Evolutionary conservation across 1,140 invertebrate genomes (phyloP).

Genomic region (Drosophila chauvacae): DNA sequence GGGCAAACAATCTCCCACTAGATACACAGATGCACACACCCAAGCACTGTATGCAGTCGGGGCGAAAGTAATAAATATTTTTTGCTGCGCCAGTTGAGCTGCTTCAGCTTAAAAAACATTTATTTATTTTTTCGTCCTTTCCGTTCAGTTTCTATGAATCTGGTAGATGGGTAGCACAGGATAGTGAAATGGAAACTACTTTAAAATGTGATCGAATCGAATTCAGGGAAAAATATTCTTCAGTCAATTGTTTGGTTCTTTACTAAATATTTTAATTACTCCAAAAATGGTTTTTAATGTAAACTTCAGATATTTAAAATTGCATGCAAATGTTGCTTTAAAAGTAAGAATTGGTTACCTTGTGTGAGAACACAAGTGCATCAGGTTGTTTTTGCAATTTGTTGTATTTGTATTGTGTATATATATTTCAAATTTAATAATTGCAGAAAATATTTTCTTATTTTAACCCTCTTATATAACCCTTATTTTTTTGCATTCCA

Average conservation of each 20-base stretch:
- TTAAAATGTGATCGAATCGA: slow-evolving; percentile 2
- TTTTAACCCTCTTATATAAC: background rate
- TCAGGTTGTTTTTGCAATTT: too few species aligned
- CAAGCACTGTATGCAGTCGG: slow-evolving; percentile 32
- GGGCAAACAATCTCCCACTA: slow-evolving; percentile 78
- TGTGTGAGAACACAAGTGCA: too few species aligned
- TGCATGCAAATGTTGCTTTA: background rate
- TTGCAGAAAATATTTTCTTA: background rate
- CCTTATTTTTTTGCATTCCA: background rate
- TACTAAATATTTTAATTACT: background rate
- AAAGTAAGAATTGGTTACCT: too few species aligned
- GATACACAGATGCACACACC: slow-evolving; percentile 39
- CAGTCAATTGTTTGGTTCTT: background rate
- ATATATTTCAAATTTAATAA: background rate
- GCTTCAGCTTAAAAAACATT: slow-evolving; percentile 61
- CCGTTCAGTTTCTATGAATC: background rate
- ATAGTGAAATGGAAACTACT: slow-evolving; percentile 5
- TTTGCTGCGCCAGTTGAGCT: slow-evolving; percentile 57
- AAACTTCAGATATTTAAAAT: too few species aligned
- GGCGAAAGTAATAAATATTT: slow-evolving; percentile 75
- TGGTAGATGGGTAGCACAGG: slow-evolving; percentile 9
- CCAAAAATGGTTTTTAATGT: too few species aligned
- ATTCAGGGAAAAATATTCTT: background rate
- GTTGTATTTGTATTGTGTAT: too few species aligned
- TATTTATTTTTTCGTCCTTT: slow-evolving; percentile 22